Base-by-base conservation (phyloP, 2,113 vertebrate species). In the Willisornis vidua region DNA sequence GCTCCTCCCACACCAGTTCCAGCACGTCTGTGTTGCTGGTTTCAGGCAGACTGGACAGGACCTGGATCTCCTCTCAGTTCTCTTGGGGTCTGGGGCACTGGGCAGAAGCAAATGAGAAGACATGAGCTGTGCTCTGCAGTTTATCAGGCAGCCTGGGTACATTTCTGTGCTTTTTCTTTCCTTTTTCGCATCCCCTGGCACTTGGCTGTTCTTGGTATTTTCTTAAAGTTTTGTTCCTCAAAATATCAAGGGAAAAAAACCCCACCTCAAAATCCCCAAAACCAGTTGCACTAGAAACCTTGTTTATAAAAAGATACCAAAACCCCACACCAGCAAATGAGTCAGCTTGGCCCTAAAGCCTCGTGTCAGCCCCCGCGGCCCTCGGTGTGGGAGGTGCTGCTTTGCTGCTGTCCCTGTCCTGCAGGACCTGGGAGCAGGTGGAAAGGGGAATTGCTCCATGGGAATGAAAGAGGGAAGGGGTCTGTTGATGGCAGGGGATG, bases 221-320 rank as follows among this genome's bases (percentile, higher is more conserved):
- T 93, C 79, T 79, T 68, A 2, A 81, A 75, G 79, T 94, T 96
- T 92, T 74, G 76, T 95, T 95, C 95, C 96, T 97, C 93, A 96
- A 96, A 97, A 81, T 68, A 66, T 12, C 45, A 45, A 93, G 59
- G 84, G 39, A 77, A 79, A 51, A 6, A 46, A 80, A 2, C 1
- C 5, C 62, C 84, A 37, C 29, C 78, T 68, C 83, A 90, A 85
- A 96, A 95, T 96, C 94, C 95, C 96, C 25, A 7, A 7, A 7
- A 39, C 22, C 45, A 59, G 87, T 82, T 92, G 70, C 77, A 68
- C 48, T 88, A 39, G 52, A 95, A 94, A 78, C 83, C 73, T 92
- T 10, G 1, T 37, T 79, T 93, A 54, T 67, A 85, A 91, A 79
- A 92, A 93, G 52, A 45, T 7, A 59, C n/a, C n/a, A 63, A 45